Evolutionary conservation across 2,888 invertebrate species (phyloP).

Genomic region (Eueremaeus valkanovi): DNA sequence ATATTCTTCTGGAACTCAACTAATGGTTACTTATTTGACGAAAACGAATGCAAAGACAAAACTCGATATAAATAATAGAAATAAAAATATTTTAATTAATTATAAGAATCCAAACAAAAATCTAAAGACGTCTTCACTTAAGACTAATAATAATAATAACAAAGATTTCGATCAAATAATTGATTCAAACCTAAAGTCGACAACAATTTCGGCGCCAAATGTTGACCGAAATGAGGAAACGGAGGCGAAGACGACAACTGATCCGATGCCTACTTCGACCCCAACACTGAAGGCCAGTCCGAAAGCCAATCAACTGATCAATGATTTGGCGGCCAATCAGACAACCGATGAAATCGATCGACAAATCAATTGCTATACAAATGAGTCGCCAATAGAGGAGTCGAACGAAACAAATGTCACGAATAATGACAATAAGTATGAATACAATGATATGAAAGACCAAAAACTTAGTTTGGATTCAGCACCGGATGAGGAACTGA

Average conservation of each 20-base stretch:
- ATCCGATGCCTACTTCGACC: background rate
- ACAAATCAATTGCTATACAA: no score
- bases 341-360: no score
- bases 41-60: background rate
- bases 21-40: background rate
- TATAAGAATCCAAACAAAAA: background rate
- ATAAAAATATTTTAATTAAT: no score
- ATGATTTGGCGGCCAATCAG: no score
- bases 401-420: background rate
- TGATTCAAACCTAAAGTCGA: background rate
- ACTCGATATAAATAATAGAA: background rate
- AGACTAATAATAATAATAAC: constrained; percentile 13
- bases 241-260: background rate
- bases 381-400: background rate
- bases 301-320: no score
- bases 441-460: no score
- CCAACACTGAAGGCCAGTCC: background rate
- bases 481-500: no score
- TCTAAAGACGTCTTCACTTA: background rate
- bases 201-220: background rate
- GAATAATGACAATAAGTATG: background rate
- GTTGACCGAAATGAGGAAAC: background rate
- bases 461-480: no score
- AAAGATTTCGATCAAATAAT: background rate
- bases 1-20: no score